Base-by-base conservation (phyloP, 1,140 invertebrate genomes). In the Drosophila sucinea region DNA sequence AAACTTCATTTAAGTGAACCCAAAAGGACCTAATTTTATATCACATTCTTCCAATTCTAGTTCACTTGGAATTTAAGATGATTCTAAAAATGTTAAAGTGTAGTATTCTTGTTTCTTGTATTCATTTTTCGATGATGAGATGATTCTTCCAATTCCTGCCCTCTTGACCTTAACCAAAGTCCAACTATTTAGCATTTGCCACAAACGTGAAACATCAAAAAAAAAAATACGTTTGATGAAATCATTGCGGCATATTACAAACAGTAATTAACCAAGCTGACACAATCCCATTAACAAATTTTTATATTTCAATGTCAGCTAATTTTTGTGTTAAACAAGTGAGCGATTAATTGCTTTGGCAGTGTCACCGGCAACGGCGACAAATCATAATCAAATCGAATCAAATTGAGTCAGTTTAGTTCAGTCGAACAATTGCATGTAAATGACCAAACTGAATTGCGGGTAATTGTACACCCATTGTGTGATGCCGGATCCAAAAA, bases 241-340 rank as follows among this genome's bases (percentile, higher is more conserved):
- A 44, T 44, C 17, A 44, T 17, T 44, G 17, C 17, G 44, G 44
- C 56, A 70, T 67, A 77, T 61, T 73, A 85, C 71, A 70, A 54
- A 79, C 65, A 68, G 76, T 87, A 79, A 87, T 82, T 79, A 75
- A 57, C 62, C 54, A 47, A 70, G 75, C 65, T 73, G 69, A 86
- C 83, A 79, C 86, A 82, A 76, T 72, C 67, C 70, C 62, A 79
- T 73, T 66, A 76, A 78, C 47, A 57, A 64, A 70, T 67, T 56
- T 17, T 68, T 82, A 69, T 81, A 74, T 78, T 87, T 87, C 84
- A 87, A 89, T 87, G 83, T 78, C 83, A 81, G 60, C 64, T 35
- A 30, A 32, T 54, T 81, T 56, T 11, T 38, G 8, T 67, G 56
- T 55, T 73, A 41, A 87, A 87, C 84, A 87, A 87, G 84, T 84